phyloP scores from a whole-genome alignment of 2,888 invertebrate genomes.

The Drosophila subsilvestris region DNA sequence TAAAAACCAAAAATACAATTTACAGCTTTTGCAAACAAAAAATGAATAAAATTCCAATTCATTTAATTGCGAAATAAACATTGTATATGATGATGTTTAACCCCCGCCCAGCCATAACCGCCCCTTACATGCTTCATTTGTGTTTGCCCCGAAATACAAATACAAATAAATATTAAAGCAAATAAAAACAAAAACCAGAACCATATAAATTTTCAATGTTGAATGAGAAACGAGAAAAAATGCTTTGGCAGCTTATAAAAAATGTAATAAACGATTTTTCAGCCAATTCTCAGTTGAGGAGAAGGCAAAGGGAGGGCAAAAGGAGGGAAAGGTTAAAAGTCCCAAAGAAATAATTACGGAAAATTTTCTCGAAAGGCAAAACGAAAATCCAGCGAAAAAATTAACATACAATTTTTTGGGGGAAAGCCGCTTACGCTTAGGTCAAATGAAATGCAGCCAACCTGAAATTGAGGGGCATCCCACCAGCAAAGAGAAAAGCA shows the following conservation, averaged over 20 bases:
- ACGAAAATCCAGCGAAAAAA: constrained; percentile 13
- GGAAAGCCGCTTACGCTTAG: constrained; percentile 52
- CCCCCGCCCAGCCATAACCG: not conserved
- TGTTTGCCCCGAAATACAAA: constrained; percentile 1
- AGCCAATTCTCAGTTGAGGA: not conserved
- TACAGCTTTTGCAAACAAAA: constrained; percentile 1
- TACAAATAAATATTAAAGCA: constrained; percentile 7
- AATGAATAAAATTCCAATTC: constrained; percentile 13
- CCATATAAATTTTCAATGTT: constrained; percentile 19
- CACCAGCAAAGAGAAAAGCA: not conserved
- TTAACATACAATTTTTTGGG: constrained; percentile 38
- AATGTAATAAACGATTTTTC: constrained; percentile 26
- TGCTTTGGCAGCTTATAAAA: constrained; percentile 31
- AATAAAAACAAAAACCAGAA: constrained; percentile 1
- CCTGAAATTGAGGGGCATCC: constrained; percentile 8
- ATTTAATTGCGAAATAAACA: constrained; percentile 37
- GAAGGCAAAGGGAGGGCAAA: not conserved
- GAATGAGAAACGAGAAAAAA: not conserved
- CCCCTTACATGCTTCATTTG: not conserved
- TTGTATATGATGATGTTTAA: constrained; percentile 20
- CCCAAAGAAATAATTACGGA: constrained; percentile 33
- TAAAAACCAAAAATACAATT: constrained; percentile 3
- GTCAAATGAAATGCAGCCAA: constrained; percentile 29
- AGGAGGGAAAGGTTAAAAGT: constrained; percentile 17
- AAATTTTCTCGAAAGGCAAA: constrained; percentile 5